Percentiles rank a stretch among this genome's conserved stretches.
These are phyloP conservation scores for Oxycera nigricornis DNA, from an alignment of 2,888 invertebrate species.

Conservation along the genomic window DNA sequence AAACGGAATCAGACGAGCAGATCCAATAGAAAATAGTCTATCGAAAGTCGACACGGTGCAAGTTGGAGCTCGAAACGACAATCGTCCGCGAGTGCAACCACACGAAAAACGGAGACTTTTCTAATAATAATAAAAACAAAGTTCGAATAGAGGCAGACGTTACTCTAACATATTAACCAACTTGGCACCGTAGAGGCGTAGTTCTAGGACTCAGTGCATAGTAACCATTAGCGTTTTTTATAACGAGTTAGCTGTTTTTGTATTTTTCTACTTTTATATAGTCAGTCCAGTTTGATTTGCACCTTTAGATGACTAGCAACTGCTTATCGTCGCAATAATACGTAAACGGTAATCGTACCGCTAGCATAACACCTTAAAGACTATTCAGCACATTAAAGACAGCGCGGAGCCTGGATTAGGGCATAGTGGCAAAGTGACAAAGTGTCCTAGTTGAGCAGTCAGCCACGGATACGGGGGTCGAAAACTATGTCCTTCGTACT, in stretches of 20 bases:
- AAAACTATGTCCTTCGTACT: too few relatives aligned
- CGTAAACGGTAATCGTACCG: slow-evolving; percentile 17
- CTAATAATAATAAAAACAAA: not conserved
- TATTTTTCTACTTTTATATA: slow-evolving; percentile 51
- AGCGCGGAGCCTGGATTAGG: not conserved
- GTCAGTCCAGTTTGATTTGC: slow-evolving; percentile 38
- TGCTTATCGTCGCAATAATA: slow-evolving; percentile 19
- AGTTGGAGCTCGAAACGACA: slow-evolving; percentile 2
- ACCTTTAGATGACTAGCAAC: slow-evolving; percentile 23
- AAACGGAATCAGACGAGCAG: not conserved
- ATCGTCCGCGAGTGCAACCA: slow-evolving; percentile 19
- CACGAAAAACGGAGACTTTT: not conserved
- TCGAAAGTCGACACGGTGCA: not conserved
- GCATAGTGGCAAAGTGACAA: not conserved
- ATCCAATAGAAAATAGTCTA: not conserved
- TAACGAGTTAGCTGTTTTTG: slow-evolving; percentile 46
- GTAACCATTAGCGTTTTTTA: slow-evolving; percentile 39
- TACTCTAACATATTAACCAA: slow-evolving; percentile 20
- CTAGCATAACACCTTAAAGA: not conserved
- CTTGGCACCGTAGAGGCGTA: slow-evolving; percentile 28
- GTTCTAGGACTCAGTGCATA: slow-evolving; percentile 21
- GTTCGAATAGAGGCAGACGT: not conserved
- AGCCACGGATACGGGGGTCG: too few relatives aligned
- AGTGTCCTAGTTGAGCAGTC: not conserved
- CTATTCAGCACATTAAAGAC: not conserved